Conservation (phyloP, 2,888 invertebrate genomes). For the Scaptomyza caliginosa region DNA sequence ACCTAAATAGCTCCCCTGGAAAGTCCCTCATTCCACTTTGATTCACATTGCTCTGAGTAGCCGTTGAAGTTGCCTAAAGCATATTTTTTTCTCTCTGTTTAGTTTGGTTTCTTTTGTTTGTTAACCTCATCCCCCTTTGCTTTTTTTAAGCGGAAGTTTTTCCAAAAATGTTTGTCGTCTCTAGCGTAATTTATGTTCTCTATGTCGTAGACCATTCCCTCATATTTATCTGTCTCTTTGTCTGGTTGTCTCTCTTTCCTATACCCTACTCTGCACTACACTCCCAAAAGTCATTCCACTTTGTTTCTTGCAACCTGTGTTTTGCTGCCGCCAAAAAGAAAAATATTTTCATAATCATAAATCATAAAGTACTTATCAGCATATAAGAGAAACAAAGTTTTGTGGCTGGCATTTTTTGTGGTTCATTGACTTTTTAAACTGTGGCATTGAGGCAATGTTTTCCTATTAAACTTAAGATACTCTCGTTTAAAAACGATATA, state of each 20-base stretch:
- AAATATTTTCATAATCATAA: conserved; percentile 34
- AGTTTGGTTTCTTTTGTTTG: conserved; percentile 48
- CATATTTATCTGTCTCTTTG: conserved; percentile 46
- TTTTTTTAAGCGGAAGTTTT: conserved; percentile 42
- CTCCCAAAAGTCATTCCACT: conserved; percentile 21
- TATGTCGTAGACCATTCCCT: conserved; percentile 40
- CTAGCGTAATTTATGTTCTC: conserved; percentile 69
- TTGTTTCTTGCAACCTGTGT: conserved; percentile 24
- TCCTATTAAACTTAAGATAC: not conserved
- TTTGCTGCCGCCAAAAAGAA: conserved; percentile 12
- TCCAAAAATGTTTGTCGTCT: conserved; percentile 41
- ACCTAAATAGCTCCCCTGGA: conserved; percentile 35
- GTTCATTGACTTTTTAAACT: conserved; percentile 16
- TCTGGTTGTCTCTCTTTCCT: not conserved
- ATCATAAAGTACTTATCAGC: conserved; percentile 45
- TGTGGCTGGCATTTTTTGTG: conserved; percentile 9
- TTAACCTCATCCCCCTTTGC: not conserved
- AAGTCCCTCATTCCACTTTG: not conserved
- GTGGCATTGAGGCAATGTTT: not conserved
- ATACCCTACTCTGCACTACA: conserved; percentile 1
- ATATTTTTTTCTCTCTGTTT: conserved; percentile 49
- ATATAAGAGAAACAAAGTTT: conserved; percentile 7
- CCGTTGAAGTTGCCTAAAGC: conserved; percentile 58
- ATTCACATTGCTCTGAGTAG: conserved; percentile 36
- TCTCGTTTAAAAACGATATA: not conserved